Conservation (phyloP, 2,113 vertebrate genomes). For the Petromus typicus region DNA sequence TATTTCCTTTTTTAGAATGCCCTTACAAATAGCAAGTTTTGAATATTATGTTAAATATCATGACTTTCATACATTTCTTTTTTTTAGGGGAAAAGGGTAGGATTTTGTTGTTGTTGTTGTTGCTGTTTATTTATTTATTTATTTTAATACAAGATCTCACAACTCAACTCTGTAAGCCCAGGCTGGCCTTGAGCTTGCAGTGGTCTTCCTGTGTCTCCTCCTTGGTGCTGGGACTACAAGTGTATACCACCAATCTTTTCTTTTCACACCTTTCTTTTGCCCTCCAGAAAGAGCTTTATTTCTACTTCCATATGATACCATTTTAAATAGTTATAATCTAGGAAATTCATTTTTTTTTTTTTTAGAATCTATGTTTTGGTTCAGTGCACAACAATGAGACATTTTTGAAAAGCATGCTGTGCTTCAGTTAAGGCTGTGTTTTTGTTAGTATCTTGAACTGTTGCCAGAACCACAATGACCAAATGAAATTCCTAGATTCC, state of each 20-base stretch:
- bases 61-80: slow-evolving; percentile 16
- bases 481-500: slow-evolving; percentile 7
- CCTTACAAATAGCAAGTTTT: neutral
- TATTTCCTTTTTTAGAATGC: neutral
- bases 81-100: too few relatives aligned
- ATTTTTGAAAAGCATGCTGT: neutral
- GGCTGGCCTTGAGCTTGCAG: neutral
- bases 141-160: neutral
- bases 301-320: neutral
- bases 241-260: neutral
- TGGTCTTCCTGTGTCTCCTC: neutral
- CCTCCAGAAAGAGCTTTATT: slow-evolving; percentile 23
- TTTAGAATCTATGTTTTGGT: slow-evolving; percentile 2
- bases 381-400: neutral
- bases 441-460: neutral
- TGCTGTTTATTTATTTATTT: too few relatives aligned
- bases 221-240: neutral
- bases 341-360: neutral
- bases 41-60: neutral
- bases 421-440: neutral
- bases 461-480: neutral
- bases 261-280: slow-evolving; percentile 29
- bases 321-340: neutral
- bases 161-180: neutral
- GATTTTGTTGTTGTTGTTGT: neutral